Conservation (phyloP, 2,113 vertebrate species). For the Helogale parvula region DNA sequence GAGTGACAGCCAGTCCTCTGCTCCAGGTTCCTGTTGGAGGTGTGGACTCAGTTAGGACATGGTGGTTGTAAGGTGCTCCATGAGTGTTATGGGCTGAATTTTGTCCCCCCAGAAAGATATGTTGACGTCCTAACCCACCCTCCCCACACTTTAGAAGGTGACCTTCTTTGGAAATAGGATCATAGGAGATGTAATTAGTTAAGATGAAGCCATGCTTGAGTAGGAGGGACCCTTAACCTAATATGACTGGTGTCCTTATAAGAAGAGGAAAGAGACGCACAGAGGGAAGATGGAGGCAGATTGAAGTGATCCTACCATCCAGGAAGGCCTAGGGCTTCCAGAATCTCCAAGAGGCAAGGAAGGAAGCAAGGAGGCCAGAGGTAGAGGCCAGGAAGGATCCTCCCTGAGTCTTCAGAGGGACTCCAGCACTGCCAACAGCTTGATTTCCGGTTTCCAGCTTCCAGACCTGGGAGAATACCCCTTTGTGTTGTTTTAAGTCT, state of each 20-base stretch:
- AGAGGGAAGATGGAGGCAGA: background rate
- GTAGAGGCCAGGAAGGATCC: background rate
- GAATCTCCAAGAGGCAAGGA: background rate
- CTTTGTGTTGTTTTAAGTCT: background rate
- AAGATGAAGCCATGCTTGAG: background rate
- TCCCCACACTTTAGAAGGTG: background rate
- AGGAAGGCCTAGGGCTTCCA: background rate
- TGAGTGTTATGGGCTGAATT: background rate
- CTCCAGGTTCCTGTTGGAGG: background rate
- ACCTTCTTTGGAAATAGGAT: background rate
- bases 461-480: background rate
- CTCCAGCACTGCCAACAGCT: background rate
- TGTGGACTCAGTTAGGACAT: background rate
- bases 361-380: too few relatives aligned
- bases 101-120: background rate
- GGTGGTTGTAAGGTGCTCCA: background rate
- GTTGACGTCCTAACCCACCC: background rate
- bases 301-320: background rate
- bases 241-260: background rate
- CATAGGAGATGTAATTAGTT: background rate
- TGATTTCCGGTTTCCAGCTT: background rate
- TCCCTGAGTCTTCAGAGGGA: background rate
- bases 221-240: background rate
- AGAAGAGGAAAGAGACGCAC: background rate
- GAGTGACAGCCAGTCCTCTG: background rate